Conservation (phyloP, 2,888 invertebrate species). For the Drosophila helvetica region DNA sequence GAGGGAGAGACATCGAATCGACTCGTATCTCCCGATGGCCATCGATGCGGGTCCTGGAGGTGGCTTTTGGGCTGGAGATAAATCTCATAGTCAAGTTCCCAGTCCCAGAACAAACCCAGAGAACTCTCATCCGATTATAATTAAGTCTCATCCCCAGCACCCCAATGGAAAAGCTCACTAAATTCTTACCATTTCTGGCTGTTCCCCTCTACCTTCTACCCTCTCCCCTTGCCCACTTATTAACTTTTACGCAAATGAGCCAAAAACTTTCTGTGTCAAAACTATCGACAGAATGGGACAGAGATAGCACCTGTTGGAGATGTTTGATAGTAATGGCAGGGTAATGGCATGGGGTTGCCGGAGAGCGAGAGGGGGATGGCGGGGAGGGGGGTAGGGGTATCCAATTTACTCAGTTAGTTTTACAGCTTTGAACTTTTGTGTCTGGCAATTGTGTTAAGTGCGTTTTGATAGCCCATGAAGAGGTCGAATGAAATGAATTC, state of each 20-base stretch:
- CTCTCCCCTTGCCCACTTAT: conserved; percentile 13
- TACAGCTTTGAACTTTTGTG: conserved; percentile 72
- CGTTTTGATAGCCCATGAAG: conserved; percentile 70
- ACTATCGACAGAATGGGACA: conserved; percentile 58
- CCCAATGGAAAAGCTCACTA: background rate
- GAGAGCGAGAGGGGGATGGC: background rate
- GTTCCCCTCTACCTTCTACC: background rate
- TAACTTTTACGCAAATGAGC: conserved; percentile 71
- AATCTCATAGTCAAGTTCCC: conserved; percentile 27
- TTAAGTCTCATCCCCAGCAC: conserved; percentile 4
- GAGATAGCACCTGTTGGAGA: conserved; percentile 60
- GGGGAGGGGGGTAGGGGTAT: background rate
- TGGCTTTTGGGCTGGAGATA: conserved; percentile 23
- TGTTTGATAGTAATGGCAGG: background rate
- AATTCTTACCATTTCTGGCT: conserved; percentile 1
- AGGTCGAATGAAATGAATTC: conserved; percentile 22
- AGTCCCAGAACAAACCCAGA: background rate
- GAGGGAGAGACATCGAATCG: conserved; percentile 5
- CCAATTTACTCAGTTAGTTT: conserved; percentile 64
- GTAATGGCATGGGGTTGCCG: background rate
- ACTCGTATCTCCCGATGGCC: conserved; percentile 29
- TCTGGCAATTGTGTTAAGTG: conserved; percentile 75
- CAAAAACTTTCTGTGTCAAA: conserved; percentile 64
- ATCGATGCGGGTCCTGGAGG: conserved; percentile 58
- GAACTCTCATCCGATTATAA: conserved; percentile 11